Conservation (phyloP, 30 jellyfish, hydroid and myxozoan genomes). For the Hydractinia symbiolongicarpus region DNA sequence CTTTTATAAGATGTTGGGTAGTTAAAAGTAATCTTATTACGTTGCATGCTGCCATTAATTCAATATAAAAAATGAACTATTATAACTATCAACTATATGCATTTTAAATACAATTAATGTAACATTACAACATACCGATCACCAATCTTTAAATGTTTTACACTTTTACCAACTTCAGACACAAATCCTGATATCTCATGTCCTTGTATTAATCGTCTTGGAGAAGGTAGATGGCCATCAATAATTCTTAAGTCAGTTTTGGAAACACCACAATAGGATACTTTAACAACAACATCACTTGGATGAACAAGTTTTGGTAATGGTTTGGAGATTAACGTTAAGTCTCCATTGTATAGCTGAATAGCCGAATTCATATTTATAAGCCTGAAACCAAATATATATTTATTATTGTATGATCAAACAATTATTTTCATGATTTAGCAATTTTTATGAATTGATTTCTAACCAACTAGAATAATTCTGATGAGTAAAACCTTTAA, state of each 20-base stretch:
- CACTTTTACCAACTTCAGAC: conserved; percentile 46
- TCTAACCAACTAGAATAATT: too few relatives aligned
- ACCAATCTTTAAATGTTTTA: conserved; percentile 60
- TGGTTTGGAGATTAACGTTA: conserved; percentile 48
- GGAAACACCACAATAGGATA: conserved; percentile 64
- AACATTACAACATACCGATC: conserved; percentile 43
- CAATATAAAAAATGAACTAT: background rate
- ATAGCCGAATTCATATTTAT: conserved; percentile 66
- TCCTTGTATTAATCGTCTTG: conserved; percentile 52
- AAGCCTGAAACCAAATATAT: background rate
- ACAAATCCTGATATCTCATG: conserved; percentile 81
- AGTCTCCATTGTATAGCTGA: conserved; percentile 50
- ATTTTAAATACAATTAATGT: background rate
- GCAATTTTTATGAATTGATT: too few relatives aligned
- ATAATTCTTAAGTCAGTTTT: conserved; percentile 66
- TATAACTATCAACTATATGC: background rate
- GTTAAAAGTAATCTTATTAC: too few relatives aligned
- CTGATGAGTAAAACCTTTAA: too few relatives aligned
- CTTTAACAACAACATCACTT: conserved; percentile 56
- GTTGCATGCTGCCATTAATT: too few relatives aligned
- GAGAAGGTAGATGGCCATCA: conserved; percentile 56
- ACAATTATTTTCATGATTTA: too few relatives aligned
- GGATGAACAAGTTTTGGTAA: conserved; percentile 43
- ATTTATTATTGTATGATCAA: too few relatives aligned
- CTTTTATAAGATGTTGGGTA: too few relatives aligned